Evolutionary conservation across 1,140 invertebrate species (phyloP).

Genomic region (Drosophila busckii): DNA sequence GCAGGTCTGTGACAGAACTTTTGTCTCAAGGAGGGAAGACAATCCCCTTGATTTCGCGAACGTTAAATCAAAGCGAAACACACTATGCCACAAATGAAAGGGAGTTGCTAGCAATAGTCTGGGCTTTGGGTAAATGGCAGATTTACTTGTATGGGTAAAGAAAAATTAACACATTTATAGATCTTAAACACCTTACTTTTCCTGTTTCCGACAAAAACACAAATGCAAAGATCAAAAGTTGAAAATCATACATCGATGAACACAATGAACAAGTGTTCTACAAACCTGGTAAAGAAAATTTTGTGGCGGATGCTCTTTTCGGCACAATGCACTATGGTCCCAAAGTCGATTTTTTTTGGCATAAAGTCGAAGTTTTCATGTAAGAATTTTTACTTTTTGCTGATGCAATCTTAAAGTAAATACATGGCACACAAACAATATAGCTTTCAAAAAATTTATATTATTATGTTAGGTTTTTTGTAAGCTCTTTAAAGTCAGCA

Average conservation of each 20-base stretch:
- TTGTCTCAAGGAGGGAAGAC: constrained; percentile 3
- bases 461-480: too few species aligned
- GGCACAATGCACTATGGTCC: too few species aligned
- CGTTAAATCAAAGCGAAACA: constrained; percentile 56
- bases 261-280: constrained; percentile 68
- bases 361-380: too few species aligned
- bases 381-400: too few species aligned
- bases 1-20: too few species aligned
- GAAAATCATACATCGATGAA: constrained; percentile 80
- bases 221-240: constrained; percentile 79
- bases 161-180: constrained; percentile 80
- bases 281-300: constrained; percentile 74
- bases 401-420: too few species aligned
- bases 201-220: constrained; percentile 79
- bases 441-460: constrained; percentile 12
- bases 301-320: constrained; percentile 70
- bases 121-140: neutral
- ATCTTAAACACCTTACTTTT: constrained; percentile 80
- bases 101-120: constrained; percentile 12
- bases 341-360: too few species aligned
- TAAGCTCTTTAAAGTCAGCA: too few species aligned
- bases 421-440: constrained; percentile 20
- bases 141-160: constrained; percentile 68
- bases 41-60: constrained; percentile 28
- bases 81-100: constrained; percentile 78